Conservation (phyloP, 2,113 vertebrate species). For the Oreochromis tanganicae region DNA sequence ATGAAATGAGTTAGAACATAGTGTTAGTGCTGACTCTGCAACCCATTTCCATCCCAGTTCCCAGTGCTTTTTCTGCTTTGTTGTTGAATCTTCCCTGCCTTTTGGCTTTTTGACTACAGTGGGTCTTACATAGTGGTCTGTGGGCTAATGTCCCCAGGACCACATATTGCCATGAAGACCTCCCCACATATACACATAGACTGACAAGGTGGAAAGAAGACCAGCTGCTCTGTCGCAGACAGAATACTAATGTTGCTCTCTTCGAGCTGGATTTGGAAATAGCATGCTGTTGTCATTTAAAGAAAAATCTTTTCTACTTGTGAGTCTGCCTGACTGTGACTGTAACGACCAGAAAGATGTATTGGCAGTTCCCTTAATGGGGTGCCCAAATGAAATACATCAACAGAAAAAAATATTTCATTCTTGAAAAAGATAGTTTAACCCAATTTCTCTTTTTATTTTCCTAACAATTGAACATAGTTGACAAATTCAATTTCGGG, state of each 20-base stretch:
- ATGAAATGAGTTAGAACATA: not conserved
- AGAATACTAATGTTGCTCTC: not conserved
- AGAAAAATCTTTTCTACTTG: rapidly evolving
- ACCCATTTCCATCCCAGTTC: not conserved
- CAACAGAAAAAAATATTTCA: not conserved
- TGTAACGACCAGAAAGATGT: not conserved
- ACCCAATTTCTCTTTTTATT: not conserved
- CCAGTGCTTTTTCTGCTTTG: not conserved
- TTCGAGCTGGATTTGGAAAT: not conserved
- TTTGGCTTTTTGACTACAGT: not conserved
- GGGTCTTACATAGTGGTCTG: not conserved
- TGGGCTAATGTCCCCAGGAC: not conserved
- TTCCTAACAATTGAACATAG: not conserved
- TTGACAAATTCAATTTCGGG: rapidly evolving
- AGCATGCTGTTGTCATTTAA: not conserved
- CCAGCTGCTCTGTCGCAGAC: not conserved
- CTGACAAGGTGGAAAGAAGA: not conserved
- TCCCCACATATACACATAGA: not conserved
- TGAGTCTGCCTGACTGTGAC: not conserved
- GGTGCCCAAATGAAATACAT: not conserved
- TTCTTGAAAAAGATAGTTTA: not conserved
- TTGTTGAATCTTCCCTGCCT: not conserved
- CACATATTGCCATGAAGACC: not conserved
- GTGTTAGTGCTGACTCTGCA: not conserved
- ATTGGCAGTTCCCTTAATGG: not conserved